Base-by-base conservation (phyloP, 2,888 invertebrate species). In the Plagiodera versicolora region DNA sequence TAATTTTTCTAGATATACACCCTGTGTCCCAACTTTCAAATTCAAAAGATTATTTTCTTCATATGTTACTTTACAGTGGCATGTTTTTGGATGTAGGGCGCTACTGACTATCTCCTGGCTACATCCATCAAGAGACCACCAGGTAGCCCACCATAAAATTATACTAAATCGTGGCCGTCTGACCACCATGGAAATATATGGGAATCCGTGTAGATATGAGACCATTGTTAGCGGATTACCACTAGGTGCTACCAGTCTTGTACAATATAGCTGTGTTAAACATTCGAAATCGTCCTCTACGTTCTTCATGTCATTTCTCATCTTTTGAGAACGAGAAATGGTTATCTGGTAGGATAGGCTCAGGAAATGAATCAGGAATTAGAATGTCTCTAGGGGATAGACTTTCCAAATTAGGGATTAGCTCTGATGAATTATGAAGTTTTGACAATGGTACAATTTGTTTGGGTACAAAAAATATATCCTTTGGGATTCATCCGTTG, bases 81-180 rank as follows among this genome's bases (percentile, higher is more conserved):
- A n/a, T n/a, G n/a, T n/a, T n/a, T n/a, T n/a, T n/a, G n/a, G n/a
- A n/a, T n/a, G n/a, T n/a, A 28, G 74, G 74, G 75, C 73, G 75
- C 76, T 76, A 77, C 77, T 73, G 76, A 76, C 74, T 74, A 58
- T 58, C 56, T 50, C 47, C 58, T 55, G 58, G 51, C 55, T 47
- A 50, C 62, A 78, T 78, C 77, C 77, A 76, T 78, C 79, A 79
- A 75, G 61, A 72, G 78, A 78, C 79, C 78, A 79, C 79, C 79
- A 77, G 77, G 77, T 77, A 78, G 78, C 71, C 75, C 66, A 72
- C 75, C 75, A 77, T 79, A 78, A 79, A 78, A 79, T 79, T 79
- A 79, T 78, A 78, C 78, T 78, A 79, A 79, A 78, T 78, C 78
- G 78, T 77, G 72, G 74, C 74, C 71, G 74, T 75, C 75, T 73